Conservation (phyloP, 1,140 invertebrate genomes). For the Drosophila santomea region DNA sequence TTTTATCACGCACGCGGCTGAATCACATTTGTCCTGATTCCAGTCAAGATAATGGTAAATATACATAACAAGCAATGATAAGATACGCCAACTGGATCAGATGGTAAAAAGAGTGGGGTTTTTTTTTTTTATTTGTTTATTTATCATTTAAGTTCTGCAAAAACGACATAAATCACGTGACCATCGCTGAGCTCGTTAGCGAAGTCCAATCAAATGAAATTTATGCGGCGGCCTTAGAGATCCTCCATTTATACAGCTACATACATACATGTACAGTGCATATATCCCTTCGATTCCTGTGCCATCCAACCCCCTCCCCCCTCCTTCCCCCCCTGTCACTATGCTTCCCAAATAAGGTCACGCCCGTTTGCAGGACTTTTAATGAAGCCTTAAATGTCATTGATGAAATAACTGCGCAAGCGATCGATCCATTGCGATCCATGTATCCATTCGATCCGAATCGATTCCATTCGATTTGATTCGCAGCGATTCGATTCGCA, state of each 20-base stretch:
- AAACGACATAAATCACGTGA: slow-evolving; percentile 3
- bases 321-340: background rate
- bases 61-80: slow-evolving; percentile 7
- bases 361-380: slow-evolving; percentile 78
- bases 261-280: background rate
- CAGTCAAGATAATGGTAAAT: slow-evolving; percentile 2
- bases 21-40: slow-evolving; percentile 3
- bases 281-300: slow-evolving; percentile 32
- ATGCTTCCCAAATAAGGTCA: slow-evolving; percentile 65
- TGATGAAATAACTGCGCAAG: slow-evolving; percentile 75
- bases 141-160: background rate
- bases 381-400: slow-evolving; percentile 84
- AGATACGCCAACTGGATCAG: slow-evolving; percentile 18
- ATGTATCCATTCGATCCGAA: no score
- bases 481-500: slow-evolving; percentile 23
- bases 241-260: slow-evolving; percentile 13
- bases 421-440: slow-evolving; percentile 20
- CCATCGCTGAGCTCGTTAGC: slow-evolving; percentile 70
- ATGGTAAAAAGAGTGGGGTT: background rate
- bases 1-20: background rate
- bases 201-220: slow-evolving; percentile 72
- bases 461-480: slow-evolving; percentile 8
- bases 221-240: slow-evolving; percentile 74
- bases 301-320: no score
- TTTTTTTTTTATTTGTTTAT: background rate